Evolutionary conservation across 2,888 invertebrate genomes (phyloP).

Genomic region (Odontocerum albicorne): DNA sequence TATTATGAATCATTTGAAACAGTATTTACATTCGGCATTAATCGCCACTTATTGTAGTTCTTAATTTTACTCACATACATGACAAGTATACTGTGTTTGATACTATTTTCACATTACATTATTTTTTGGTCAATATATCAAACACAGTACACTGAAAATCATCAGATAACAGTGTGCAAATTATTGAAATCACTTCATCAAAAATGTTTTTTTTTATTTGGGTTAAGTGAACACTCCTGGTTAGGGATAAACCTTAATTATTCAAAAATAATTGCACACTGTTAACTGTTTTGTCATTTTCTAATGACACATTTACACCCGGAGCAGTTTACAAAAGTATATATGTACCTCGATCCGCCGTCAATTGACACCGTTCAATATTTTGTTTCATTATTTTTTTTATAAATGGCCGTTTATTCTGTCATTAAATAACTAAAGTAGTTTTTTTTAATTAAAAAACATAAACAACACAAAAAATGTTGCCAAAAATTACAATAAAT

Average conservation of each 20-base stretch:
- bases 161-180: too few relatives aligned
- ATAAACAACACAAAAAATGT: conserved; percentile 23
- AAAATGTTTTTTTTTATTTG: too few relatives aligned
- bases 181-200: too few relatives aligned
- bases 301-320: conserved; percentile 13
- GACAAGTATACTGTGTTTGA: too few relatives aligned
- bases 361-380: conserved; percentile 22
- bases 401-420: conserved; percentile 24
- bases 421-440: conserved; percentile 16
- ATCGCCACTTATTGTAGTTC: background rate
- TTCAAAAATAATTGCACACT: too few relatives aligned
- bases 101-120: too few relatives aligned
- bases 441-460: conserved; percentile 18
- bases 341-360: conserved; percentile 16
- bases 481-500: conserved; percentile 27
- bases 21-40: conserved; percentile 2
- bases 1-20: background rate
- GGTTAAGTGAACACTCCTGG: too few relatives aligned
- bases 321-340: conserved; percentile 24
- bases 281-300: too few relatives aligned
- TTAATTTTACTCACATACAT: too few relatives aligned
- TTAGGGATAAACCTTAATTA: too few relatives aligned
- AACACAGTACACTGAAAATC: too few relatives aligned
- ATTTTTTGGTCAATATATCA: too few relatives aligned
- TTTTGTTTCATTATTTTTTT: conserved; percentile 2